Evolutionary conservation across 2,888 invertebrate genomes (phyloP).

Genomic region (Sceliomorpha sp.): DNA sequence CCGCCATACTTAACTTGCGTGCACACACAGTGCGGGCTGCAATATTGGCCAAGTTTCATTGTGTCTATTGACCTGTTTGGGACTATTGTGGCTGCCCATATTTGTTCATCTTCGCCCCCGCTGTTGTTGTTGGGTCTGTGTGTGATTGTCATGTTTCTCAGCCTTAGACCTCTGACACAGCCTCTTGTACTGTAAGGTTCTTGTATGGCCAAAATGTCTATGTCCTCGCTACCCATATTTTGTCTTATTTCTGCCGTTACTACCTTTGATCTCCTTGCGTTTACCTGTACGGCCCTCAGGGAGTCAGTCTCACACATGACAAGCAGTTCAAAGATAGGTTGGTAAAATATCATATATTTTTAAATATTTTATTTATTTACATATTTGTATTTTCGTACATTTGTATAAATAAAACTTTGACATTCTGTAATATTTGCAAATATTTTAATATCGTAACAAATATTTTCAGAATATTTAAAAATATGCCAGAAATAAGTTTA

Average conservation of each 20-base stretch:
- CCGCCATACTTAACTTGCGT: not conserved
- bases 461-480: too few relatives aligned
- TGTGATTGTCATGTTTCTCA: not conserved
- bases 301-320: too few relatives aligned
- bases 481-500: too few relatives aligned
- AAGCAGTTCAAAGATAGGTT: too few relatives aligned
- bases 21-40: slow-evolving; percentile 2
- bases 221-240: not conserved
- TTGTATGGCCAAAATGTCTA: not conserved
- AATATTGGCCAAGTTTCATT: slow-evolving; percentile 4
- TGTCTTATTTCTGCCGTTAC: not conserved
- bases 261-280: slow-evolving; percentile 1
- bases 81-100: slow-evolving; percentile 16
- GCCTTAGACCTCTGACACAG: not conserved
- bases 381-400: too few relatives aligned
- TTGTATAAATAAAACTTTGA: too few relatives aligned
- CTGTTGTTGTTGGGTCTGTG: not conserved
- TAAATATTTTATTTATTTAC: too few relatives aligned
- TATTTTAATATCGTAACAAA: too few relatives aligned
- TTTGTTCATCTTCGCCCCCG: too few relatives aligned
- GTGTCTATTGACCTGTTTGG: not conserved
- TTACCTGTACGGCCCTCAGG: too few relatives aligned
- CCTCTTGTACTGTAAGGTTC: slow-evolving; percentile 1
- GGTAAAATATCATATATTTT: too few relatives aligned
- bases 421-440: too few relatives aligned